Percentiles rank a stretch among this genome's conserved stretches.
Conservation (phyloP, 92 coral and sea anemone genomes). For the Zoanthus sansibaricus region DNA sequence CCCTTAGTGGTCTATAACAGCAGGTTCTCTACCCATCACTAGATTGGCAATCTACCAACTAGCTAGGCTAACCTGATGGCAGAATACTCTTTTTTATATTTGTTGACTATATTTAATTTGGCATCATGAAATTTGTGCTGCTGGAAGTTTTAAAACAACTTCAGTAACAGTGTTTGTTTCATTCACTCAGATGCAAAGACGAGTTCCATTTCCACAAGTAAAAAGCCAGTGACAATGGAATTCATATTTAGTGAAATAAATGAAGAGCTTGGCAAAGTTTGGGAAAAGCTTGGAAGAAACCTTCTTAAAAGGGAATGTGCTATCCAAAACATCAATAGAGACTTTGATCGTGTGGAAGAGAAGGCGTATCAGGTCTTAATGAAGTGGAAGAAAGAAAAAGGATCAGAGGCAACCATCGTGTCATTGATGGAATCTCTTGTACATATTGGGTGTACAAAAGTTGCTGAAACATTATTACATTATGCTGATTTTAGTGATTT, state of each 20-base stretch:
- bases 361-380: slow-evolving; percentile 82
- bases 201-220: neutral
- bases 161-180: neutral
- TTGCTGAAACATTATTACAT: slow-evolving; percentile 67
- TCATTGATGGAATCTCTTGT: slow-evolving; percentile 51
- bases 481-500: slow-evolving; percentile 15
- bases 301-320: slow-evolving; percentile 70
- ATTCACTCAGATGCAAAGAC: neutral
- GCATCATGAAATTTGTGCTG: no score
- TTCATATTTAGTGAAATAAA: slow-evolving; percentile 63
- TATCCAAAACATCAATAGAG: slow-evolving; percentile 82
- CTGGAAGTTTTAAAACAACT: no score
- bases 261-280: slow-evolving; percentile 75
- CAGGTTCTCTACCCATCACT: no score
- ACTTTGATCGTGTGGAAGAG: slow-evolving; percentile 75
- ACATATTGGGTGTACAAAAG: slow-evolving; percentile 55
- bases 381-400: slow-evolving; percentile 72
- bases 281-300: slow-evolving; percentile 83
- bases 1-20: no score
- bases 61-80: no score
- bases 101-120: no score
- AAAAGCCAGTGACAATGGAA: slow-evolving; percentile 44
- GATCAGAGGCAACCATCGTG: slow-evolving; percentile 48
- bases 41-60: no score
- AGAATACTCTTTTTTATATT: no score